A percentile compares a stretch with the other conserved stretches of the same genome.
These are phyloP conservation scores for Pararge aegeria DNA, from an alignment of 1,140 invertebrate species.

Conservation along the genomic window DNA sequence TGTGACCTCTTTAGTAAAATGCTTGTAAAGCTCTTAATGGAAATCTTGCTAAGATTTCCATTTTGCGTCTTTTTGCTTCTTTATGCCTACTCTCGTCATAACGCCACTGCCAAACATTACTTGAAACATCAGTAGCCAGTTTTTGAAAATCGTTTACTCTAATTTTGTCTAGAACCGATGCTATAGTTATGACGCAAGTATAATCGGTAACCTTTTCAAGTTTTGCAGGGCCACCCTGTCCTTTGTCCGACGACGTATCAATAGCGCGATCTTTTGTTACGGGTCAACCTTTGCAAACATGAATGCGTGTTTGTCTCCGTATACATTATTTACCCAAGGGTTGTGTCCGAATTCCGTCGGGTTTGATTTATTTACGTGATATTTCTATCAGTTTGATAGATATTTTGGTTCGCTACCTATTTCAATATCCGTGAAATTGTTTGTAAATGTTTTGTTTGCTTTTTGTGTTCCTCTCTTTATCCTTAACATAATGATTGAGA, in stretches of 20 bases:
- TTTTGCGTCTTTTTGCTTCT: no score
- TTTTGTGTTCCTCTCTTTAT: background rate
- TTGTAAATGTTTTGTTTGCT: background rate
- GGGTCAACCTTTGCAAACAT: conserved; percentile 28
- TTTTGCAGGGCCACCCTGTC: conserved; percentile 24
- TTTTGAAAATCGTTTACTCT: no score
- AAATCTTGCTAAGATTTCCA: no score
- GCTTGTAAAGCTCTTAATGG: no score
- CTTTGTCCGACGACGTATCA: conserved; percentile 52
- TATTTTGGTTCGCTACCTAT: background rate
- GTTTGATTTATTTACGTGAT: background rate
- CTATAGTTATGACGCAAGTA: no score
- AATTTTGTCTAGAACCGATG: no score
- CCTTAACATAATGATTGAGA: no score
- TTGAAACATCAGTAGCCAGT: no score
- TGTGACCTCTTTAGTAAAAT: no score
- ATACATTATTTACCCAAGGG: conserved; percentile 25
- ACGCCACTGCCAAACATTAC: no score
- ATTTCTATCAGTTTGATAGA: conserved; percentile 2
- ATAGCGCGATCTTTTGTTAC: conserved; percentile 41
- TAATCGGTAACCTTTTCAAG: conserved; percentile 41
- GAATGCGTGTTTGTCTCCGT: conserved; percentile 35
- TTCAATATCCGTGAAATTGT: conserved; percentile 4
- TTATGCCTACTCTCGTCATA: no score
- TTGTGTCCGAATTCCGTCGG: background rate